Conservation (phyloP, 2,888 invertebrate genomes). For the Polyommatus iphigenia region DNA sequence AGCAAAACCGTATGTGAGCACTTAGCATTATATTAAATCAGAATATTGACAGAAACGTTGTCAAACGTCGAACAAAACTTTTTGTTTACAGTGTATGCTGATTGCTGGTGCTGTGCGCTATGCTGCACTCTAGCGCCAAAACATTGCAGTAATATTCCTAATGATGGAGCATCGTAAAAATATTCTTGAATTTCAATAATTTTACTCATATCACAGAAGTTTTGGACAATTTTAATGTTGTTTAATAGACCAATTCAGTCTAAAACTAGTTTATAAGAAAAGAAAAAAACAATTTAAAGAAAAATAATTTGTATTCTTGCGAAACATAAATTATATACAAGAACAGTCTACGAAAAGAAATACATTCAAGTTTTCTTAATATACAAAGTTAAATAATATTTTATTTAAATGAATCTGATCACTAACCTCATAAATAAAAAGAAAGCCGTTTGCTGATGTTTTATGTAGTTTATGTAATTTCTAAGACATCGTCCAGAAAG, state of each 20-base stretch:
- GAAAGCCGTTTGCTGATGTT: neutral
- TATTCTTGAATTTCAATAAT: neutral
- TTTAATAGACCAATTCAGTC: neutral
- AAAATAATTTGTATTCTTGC: slow-evolving; percentile 13
- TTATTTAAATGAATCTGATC: neutral
- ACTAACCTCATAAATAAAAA: neutral
- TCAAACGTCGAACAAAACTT: too few species aligned
- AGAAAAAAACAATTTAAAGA: neutral
- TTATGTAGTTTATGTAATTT: neutral
- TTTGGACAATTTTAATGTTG: neutral
- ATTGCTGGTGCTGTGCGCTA: too few species aligned
- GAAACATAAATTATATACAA: neutral
- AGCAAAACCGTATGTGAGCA: too few species aligned
- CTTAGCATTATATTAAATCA: too few species aligned
- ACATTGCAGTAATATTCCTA: too few species aligned
- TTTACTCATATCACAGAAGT: neutral
- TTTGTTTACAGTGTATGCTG: too few species aligned
- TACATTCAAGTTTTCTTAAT: neutral
- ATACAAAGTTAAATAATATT: slow-evolving; percentile 4
- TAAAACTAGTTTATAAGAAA: neutral
- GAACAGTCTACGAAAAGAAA: neutral
- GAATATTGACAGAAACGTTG: too few species aligned
- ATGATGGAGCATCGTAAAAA: too few species aligned
- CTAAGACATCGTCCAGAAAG: neutral
- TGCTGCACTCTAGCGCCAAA: too few species aligned